Base-by-base conservation (phyloP, 2,888 invertebrate genomes). In the Ormyrus pomaceus region DNA sequence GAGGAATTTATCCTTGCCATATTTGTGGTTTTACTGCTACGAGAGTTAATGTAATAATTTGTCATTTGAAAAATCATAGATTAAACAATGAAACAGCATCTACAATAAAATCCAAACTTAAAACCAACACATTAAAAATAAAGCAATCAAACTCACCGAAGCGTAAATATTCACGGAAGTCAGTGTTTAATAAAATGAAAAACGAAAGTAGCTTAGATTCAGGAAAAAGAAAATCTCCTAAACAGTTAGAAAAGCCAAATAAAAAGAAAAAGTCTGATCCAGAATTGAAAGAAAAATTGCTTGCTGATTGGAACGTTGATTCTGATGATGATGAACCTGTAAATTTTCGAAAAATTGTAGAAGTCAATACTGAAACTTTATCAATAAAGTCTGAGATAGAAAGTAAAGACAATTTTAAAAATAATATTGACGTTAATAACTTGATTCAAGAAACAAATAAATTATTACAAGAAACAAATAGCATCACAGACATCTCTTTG, bases 281-380 rank as follows among this genome's bases (percentile, higher is more conserved):
- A 79, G 94, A 95, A 88, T 93, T 95, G 83, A 93, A 94, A 80
- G 94, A 93, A 77, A 94, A 95, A 84, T 91, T 96, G 62, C 90
- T 96, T 78, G 95, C 95, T 0, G 96, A 96, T 87, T 96, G 96
- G 96, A 94, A 94, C 83, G 95, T 95, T 84, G 94, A 92, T 80
- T 92, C 92, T 19, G 92, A 92, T 58, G 92, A 92, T 50, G 90
- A 91, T 64, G 84, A 88, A 56, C 0, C 51, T 82, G 56, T 84
- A 8, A 84, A 82, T 81, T 48, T 83, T 11, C 84, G 83, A 80
- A 85, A 87, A 83, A 80, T 86, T n/a, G 51, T 81, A 51, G 84
- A 87, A 11, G 8, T 11, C 6, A 68, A 6, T 59, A 19, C 72
- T 59, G 10, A n/a, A 1, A 58, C 77, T 10, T 7, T 51, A 56